Percentiles rank a stretch among this genome's conserved stretches.
Conservation (phyloP, 2,888 invertebrate species). For the Hipparchia semele region DNA sequence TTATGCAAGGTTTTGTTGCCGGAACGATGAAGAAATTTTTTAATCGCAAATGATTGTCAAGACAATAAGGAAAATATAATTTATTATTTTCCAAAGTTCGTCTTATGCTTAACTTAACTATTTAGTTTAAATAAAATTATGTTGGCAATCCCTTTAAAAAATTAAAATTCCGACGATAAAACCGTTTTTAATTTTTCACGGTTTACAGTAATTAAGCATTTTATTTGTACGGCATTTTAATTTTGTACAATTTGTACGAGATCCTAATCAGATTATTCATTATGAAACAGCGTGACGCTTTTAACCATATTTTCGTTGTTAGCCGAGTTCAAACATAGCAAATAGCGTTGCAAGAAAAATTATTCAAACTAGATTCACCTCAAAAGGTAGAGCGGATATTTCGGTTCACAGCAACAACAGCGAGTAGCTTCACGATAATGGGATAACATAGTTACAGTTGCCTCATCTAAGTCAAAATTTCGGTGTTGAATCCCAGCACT, state of each 20-base stretch:
- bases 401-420: no score
- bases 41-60: no score
- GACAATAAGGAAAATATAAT: no score
- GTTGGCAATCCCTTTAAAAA: not conserved
- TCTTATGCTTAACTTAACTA: no score
- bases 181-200: not conserved
- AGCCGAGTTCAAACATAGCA: not conserved
- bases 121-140: not conserved
- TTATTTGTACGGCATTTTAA: constrained; percentile 12
- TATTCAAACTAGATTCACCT: not conserved
- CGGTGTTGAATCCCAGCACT: no score
- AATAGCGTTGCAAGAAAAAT: not conserved
- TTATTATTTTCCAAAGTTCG: no score
- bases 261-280: constrained; percentile 19
- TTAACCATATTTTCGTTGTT: not conserved
- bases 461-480: no score
- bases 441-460: no score
- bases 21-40: no score
- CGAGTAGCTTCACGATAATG: no score
- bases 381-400: not conserved
- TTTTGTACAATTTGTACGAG: constrained; percentile 16
- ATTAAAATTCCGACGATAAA: constrained; percentile 1
- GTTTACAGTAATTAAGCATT: not conserved
- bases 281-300: constrained; percentile 4
- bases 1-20: no score